These are phyloP conservation scores for Phrynocephalus guinanensis DNA, from an alignment of 2,797 vertebrate genomes.

Conservation along the genomic window DNA sequence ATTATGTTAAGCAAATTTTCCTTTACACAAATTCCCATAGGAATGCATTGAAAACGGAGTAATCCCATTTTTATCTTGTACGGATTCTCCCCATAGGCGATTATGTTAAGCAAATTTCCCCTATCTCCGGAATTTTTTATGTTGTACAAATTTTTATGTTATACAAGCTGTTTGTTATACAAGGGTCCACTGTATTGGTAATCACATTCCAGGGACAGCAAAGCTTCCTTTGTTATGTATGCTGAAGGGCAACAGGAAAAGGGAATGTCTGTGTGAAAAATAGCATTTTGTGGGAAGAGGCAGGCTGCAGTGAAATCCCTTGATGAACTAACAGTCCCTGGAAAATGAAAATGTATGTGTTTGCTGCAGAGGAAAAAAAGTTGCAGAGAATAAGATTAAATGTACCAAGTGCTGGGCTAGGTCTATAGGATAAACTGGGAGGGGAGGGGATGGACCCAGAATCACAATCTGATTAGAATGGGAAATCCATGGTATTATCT, in stretches of 20 bases:
- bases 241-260: slow-evolving; percentile 43
- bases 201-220: slow-evolving; percentile 53
- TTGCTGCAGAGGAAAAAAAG: slow-evolving; percentile 17
- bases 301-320: slow-evolving; percentile 47
- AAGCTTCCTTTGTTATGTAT: slow-evolving; percentile 24
- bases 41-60: too few relatives aligned
- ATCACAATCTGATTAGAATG: slow-evolving; percentile 27
- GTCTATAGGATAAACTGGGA: neutral
- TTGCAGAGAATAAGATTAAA: slow-evolving; percentile 41
- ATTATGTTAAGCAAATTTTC: too few relatives aligned
- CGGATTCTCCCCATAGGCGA: too few relatives aligned
- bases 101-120: too few relatives aligned
- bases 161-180: too few relatives aligned
- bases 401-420: neutral
- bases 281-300: slow-evolving; percentile 53
- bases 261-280: slow-evolving; percentile 51
- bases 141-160: too few relatives aligned
- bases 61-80: too few relatives aligned
- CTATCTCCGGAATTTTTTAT: too few relatives aligned
- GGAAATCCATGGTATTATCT: slow-evolving; percentile 33
- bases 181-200: neutral
- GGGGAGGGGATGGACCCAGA: neutral
- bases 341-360: neutral
- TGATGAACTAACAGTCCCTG: slow-evolving; percentile 49
- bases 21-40: too few relatives aligned